These are phyloP conservation scores for Balaeniceps rex DNA, from an alignment of 2,113 vertebrate genomes.

Conservation along the genomic window DNA sequence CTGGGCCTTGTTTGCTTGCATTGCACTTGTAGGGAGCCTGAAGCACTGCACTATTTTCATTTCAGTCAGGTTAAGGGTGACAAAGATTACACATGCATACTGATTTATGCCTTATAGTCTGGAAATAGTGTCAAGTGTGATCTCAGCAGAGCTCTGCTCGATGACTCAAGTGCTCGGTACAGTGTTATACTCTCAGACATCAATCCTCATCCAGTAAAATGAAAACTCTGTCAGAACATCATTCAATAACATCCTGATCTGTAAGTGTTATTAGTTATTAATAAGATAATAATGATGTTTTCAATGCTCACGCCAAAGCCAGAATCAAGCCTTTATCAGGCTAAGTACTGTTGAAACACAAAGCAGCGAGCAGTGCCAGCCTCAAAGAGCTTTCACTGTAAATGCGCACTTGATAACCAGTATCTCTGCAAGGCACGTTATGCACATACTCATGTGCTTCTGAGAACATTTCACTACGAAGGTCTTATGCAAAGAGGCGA, in stretches of 20 bases:
- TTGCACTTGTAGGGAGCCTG: conserved; percentile 17
- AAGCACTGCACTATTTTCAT: conserved; percentile 35
- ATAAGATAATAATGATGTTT: conserved; percentile 8
- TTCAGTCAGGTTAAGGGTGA: conserved; percentile 61
- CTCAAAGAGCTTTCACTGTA: neutral
- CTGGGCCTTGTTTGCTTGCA: conserved; percentile 15
- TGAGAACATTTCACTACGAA: neutral
- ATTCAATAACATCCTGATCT: neutral
- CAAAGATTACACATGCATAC: conserved; percentile 59
- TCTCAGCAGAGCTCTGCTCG: conserved; percentile 48
- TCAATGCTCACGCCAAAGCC: neutral
- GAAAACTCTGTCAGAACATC: neutral
- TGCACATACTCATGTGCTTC: neutral
- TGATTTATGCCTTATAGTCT: conserved; percentile 63
- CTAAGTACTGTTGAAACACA: neutral
- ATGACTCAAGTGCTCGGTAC: neutral
- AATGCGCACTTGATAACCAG: neutral
- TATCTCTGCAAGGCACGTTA: neutral
- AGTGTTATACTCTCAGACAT: conserved; percentile 19
- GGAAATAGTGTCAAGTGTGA: conserved; percentile 58
- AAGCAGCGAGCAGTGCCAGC: neutral
- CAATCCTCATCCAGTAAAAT: conserved; percentile 6
- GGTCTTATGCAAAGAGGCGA: neutral
- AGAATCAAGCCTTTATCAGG: neutral
- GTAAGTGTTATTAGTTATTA: conserved; percentile 14